Evolutionary conservation across 2,797 vertebrate genomes (phyloP).

Genomic region (Neoniphon sammara): DNA sequence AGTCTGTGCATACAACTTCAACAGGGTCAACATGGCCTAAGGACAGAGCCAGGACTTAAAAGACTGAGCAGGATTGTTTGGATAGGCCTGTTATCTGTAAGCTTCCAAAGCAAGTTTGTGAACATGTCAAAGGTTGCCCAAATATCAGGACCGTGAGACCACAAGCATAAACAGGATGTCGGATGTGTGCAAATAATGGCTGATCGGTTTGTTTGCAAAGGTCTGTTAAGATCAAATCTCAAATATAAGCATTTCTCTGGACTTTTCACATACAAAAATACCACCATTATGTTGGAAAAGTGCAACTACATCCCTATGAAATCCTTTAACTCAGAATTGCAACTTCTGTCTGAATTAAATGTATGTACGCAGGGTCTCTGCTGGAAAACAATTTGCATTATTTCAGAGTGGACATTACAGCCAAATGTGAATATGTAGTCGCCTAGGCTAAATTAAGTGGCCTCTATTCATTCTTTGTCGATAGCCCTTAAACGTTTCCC

Average conservation of each 20-base stretch:
- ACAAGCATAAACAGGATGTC: background rate
- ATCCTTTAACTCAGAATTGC: too few relatives aligned
- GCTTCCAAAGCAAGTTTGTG: background rate
- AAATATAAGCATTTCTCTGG: background rate
- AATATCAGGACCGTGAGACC: background rate
- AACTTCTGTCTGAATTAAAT: slow-evolving; percentile 8
- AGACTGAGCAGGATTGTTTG: slow-evolving; percentile 14
- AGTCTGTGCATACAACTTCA: background rate
- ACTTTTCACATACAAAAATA: background rate
- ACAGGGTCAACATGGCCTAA: background rate
- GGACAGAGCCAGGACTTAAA: background rate
- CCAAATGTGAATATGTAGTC: background rate
- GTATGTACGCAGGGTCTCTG: background rate
- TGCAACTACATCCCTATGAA: background rate
- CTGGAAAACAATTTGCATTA: background rate
- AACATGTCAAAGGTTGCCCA: slow-evolving; percentile 6
- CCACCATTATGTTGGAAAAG: background rate
- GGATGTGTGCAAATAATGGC: slow-evolving; percentile 3
- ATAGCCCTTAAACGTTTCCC: slow-evolving; percentile 26
- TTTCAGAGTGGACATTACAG: background rate
- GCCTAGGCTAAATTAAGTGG: too few relatives aligned
- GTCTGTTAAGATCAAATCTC: slow-evolving; percentile 19
- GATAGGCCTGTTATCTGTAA: slow-evolving; percentile 17
- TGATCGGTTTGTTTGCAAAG: slow-evolving; percentile 8
- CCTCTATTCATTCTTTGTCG: background rate